These are phyloP conservation scores for Microcebus griseorufus DNA, from an alignment of 2,113 vertebrate genomes.

Conservation along the genomic window DNA sequence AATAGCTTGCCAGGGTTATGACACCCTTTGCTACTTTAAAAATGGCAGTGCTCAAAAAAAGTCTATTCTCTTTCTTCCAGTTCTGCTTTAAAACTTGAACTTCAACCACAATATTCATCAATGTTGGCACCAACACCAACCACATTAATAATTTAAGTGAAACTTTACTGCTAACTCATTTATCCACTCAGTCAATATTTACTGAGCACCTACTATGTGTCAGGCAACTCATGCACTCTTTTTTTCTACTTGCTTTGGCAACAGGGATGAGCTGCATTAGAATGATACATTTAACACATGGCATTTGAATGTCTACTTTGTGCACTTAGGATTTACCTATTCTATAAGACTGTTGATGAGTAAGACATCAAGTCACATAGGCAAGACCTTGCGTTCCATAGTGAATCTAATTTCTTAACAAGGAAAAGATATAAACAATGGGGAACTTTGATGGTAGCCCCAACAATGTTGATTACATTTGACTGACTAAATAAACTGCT, in stretches of 20 bases:
- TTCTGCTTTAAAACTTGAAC: neutral
- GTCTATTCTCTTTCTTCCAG: neutral
- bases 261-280: neutral
- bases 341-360: neutral
- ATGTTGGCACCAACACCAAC: neutral
- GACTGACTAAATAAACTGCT: neutral
- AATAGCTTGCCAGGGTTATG: slow-evolving; percentile 41
- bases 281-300: rapidly evolving
- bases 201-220: rapidly evolving
- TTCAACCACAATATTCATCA: neutral
- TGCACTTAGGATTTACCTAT: no score
- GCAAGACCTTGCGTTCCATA: neutral
- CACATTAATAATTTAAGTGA: neutral
- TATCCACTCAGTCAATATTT: neutral
- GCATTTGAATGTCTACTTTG: neutral
- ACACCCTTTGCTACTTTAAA: slow-evolving; percentile 36
- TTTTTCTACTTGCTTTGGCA: neutral
- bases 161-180: neutral
- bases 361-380: neutral
- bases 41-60: slow-evolving; percentile 10
- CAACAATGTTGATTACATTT: rapidly evolving
- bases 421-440: neutral
- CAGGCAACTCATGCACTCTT: neutral
- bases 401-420: neutral
- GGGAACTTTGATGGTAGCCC: neutral